A percentile compares a stretch with the other conserved stretches of the same genome.
Evolutionary conservation across 2,113 vertebrate genomes (phyloP).

Genomic region (Cryptoleucopteryx plumbea): DNA sequence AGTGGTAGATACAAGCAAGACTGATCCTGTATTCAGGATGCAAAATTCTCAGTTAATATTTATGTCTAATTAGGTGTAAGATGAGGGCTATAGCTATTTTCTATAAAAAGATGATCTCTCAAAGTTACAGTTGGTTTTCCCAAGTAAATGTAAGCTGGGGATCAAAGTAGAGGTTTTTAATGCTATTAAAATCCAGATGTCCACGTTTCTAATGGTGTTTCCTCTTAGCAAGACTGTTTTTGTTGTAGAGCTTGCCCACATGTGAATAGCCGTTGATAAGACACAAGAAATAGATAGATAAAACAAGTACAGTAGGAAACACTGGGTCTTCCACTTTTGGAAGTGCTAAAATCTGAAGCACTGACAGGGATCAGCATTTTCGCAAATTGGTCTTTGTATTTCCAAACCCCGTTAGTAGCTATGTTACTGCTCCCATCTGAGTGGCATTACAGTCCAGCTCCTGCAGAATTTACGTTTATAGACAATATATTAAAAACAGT

Average conservation of each 20-base stretch:
- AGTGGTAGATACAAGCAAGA: not conserved
- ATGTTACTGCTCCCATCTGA: not conserved
- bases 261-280: not conserved
- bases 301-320: not conserved
- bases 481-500: not conserved
- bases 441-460: not conserved
- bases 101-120: not conserved
- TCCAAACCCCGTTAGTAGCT: not conserved
- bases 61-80: slow-evolving; percentile 17
- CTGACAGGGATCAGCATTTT: not conserved
- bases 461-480: not conserved
- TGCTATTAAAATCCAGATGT: not conserved
- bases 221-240: not conserved
- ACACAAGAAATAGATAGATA: not conserved
- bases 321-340: not conserved
- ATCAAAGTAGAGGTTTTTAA: not conserved
- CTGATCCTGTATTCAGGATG: slow-evolving; percentile 7
- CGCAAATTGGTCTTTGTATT: not conserved
- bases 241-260: not conserved
- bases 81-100: not conserved
- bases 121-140: not conserved
- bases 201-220: not conserved
- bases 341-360: not conserved
- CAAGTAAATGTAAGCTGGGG: not conserved
- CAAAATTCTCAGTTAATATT: slow-evolving; percentile 1